Evolutionary conservation across 2,888 invertebrate genomes (phyloP), one percentile per base, ranked within the genome.

Genomic region (Troglohyphantes excavatus): DNA sequence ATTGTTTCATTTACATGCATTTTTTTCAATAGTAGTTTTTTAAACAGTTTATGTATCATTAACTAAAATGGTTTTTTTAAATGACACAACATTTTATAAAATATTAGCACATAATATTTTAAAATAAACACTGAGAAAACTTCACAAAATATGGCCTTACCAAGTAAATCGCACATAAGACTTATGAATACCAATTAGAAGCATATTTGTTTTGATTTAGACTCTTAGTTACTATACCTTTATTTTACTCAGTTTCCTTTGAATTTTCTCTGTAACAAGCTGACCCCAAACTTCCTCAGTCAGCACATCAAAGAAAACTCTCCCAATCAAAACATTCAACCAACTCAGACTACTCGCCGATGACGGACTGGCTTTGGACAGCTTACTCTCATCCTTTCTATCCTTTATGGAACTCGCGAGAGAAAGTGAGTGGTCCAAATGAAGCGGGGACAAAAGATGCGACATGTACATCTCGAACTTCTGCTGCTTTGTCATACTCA

Each of bases 201-300:
- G n/a, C n/a, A n/a, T n/a, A n/a, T n/a, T n/a, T n/a, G n/a, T n/a
- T n/a, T n/a, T n/a, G n/a, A n/a, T n/a, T n/a, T n/a, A n/a, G n/a
- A n/a, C n/a, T n/a, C n/a, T n/a, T n/a, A 27, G 13, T 23, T 26
- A 27, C 72, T 11, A 73, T 93, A 96, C 96, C 94, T 96, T 97
- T 92, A 98, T 96, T 89, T 97, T 96, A 88, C 96, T 95, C 1
- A 98, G 94, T 94, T 98, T 98, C 93, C 96, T 95, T 94, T 98
- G 97, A 93, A 98, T 96, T 93, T 96, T 95, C 78, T 96, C 95
- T 93, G 96, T 96, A 53, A 98, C 95, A 90, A 95, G 94, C 85
- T 94, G 94, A 53, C 95, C 95, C 94, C 96, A 96, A 89, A 94
- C 94, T 0, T 95, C 95, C 93, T 97, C 96, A 43, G 96, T 95